Evolutionary conservation across 2,797 vertebrate genomes (phyloP).

Genomic region (Aratinga solstitialis): DNA sequence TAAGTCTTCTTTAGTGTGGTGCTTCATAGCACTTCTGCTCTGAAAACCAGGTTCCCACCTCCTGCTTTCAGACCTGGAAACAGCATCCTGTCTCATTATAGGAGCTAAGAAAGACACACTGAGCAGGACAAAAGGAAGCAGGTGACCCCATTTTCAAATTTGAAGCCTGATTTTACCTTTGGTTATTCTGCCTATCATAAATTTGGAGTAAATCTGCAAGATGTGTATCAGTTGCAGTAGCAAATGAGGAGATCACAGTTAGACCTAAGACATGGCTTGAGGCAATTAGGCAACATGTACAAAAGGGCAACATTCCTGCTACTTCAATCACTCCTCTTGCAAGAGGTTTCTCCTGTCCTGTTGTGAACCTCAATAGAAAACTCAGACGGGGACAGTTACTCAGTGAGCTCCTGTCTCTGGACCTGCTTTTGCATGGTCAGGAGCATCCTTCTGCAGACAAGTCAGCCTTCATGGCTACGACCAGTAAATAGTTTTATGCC

Average conservation of each 20-base stretch:
- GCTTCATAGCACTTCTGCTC: not conserved
- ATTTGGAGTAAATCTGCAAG: not conserved
- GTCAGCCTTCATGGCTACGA: not conserved
- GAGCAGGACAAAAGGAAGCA: not conserved
- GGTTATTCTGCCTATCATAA: not conserved
- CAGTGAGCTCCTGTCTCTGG: not conserved
- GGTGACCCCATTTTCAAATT: not conserved
- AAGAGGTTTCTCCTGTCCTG: not conserved
- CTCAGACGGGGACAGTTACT: not conserved
- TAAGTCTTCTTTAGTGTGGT: not conserved
- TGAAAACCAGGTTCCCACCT: not conserved
- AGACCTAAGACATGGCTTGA: not conserved
- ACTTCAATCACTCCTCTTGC: not conserved
- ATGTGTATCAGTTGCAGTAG: rapidly evolving
- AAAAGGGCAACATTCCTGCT: not conserved
- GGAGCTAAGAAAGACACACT: not conserved
- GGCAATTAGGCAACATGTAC: rapidly evolving
- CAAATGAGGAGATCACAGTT: not conserved
- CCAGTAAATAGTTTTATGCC: not conserved
- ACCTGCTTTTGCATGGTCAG: not conserved
- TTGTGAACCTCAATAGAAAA: not conserved
- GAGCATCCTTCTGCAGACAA: not conserved
- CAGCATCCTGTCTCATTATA: not conserved
- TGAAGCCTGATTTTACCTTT: not conserved
- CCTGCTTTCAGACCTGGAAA: not conserved